Conservation (phyloP, 2,797 vertebrate species). For the Bovichtus diacanthus region DNA sequence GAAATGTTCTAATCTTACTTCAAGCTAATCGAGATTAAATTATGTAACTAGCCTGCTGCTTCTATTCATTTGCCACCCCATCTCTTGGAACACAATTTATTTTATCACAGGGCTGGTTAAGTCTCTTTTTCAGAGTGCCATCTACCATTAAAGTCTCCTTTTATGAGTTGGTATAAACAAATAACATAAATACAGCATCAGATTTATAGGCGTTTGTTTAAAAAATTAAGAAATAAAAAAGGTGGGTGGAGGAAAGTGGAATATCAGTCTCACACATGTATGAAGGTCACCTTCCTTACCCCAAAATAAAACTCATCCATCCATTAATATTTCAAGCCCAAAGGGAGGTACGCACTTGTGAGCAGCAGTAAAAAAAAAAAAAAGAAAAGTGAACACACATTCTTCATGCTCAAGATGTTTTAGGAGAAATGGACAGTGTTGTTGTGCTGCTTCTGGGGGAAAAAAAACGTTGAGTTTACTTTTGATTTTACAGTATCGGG, state of each 20-base stretch:
- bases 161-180: slow-evolving; percentile 7
- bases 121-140: slow-evolving; percentile 1
- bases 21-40: slow-evolving; percentile 32
- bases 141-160: slow-evolving; percentile 3
- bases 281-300: slow-evolving; percentile 74
- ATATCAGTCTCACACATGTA: slow-evolving; percentile 27
- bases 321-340: slow-evolving; percentile 76
- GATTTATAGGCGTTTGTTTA: background rate
- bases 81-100: slow-evolving; percentile 21
- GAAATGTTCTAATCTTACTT: slow-evolving; percentile 13
- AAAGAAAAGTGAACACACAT: slow-evolving; percentile 31
- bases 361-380: slow-evolving; percentile 27
- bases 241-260: slow-evolving; percentile 25
- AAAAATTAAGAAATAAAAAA: slow-evolving; percentile 28
- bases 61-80: background rate
- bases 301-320: slow-evolving; percentile 72
- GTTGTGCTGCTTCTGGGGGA: slow-evolving; percentile 20
- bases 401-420: slow-evolving; percentile 30
- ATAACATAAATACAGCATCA: slow-evolving; percentile 1
- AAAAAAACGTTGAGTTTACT: slow-evolving; percentile 16
- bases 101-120: background rate
- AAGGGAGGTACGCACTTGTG: slow-evolving; percentile 53
- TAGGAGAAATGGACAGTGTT: slow-evolving; percentile 19
- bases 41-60: slow-evolving; percentile 20
- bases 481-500: slow-evolving; percentile 27